Evolutionary conservation across 53 echinoderm and acorn worm genomes (phyloP).

Genomic region (Antedon mediterranea): DNA sequence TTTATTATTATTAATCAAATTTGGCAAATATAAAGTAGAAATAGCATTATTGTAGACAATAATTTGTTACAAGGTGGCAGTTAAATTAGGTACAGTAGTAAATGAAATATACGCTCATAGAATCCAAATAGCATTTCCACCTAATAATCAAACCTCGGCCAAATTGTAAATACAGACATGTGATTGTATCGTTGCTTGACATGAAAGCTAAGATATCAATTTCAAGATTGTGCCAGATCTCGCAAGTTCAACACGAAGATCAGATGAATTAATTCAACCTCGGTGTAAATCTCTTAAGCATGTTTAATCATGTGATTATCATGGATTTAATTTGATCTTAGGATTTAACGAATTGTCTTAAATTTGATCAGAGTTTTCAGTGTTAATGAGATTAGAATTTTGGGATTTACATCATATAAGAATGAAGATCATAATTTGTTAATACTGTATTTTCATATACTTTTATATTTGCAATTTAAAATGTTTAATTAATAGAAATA

Average conservation of each 20-base stretch:
- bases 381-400: background rate
- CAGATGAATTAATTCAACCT: background rate
- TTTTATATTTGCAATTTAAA: too few relatives aligned
- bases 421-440: too few relatives aligned
- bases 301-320: background rate
- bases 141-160: background rate
- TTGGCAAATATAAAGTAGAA: too few relatives aligned
- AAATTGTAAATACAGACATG: background rate
- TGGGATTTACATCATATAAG: too few relatives aligned
- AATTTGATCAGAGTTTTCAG: background rate
- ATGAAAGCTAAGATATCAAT: background rate
- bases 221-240: constrained; percentile 1
- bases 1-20: too few relatives aligned
- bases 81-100: background rate
- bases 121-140: background rate
- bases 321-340: background rate
- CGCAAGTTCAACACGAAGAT: background rate
- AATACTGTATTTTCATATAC: too few relatives aligned
- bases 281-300: background rate
- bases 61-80: background rate
- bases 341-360: background rate
- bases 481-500: too few relatives aligned
- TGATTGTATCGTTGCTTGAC: background rate
- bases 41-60: too few relatives aligned
- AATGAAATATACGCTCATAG: background rate